Percentiles rank a stretch among this genome's conserved stretches.
phyloP scores from a whole-genome alignment of 2,888 invertebrate species.

The Pristionchus fissidentatus region DNA sequence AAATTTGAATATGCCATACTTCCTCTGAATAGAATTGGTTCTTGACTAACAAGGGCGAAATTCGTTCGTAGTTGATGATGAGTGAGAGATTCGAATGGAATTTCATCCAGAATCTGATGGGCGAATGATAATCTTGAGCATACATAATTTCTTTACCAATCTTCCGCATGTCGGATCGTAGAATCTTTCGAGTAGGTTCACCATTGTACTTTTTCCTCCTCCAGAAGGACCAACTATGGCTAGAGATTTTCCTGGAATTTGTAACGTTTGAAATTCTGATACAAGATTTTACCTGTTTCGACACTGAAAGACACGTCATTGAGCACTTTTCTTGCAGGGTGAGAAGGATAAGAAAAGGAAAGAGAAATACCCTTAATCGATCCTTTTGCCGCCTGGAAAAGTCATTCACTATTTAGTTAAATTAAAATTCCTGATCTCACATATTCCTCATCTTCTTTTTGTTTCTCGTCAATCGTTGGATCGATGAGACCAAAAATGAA shows the following conservation, averaged over 20 bases:
- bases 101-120: background rate
- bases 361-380: background rate
- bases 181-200: slow-evolving; percentile 26
- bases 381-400: background rate
- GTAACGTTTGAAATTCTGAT: background rate
- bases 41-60: slow-evolving; percentile 9
- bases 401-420: background rate
- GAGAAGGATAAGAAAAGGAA: background rate
- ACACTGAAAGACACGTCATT: background rate
- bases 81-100: background rate
- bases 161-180: slow-evolving; percentile 2
- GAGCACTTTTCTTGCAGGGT: background rate
- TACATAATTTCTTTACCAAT: too few species aligned
- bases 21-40: slow-evolving; percentile 43
- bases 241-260: background rate
- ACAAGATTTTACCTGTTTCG: background rate
- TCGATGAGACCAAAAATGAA: background rate
- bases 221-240: slow-evolving; percentile 34
- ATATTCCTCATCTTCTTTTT: background rate
- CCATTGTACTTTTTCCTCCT: slow-evolving; percentile 35
- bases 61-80: background rate
- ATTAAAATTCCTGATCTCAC: background rate
- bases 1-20: background rate
- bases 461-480: slow-evolving; percentile 2
- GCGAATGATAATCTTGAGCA: too few species aligned